phyloP scores from a whole-genome alignment of 2,113 vertebrate species.

The Helogale parvula region DNA sequence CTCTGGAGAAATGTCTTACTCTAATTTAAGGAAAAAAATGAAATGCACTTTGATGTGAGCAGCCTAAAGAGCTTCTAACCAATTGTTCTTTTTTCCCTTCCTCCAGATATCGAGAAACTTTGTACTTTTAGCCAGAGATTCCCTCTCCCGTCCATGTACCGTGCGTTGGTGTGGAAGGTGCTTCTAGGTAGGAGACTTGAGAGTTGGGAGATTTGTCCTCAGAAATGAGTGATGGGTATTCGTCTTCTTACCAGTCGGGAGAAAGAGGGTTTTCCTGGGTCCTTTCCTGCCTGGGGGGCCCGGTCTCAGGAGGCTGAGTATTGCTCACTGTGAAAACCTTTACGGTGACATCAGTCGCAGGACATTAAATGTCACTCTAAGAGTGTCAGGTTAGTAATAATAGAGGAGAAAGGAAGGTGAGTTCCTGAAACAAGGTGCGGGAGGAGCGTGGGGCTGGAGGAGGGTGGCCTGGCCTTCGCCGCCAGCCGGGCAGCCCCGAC shows the following conservation, averaged over 20 bases:
- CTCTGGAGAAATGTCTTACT: conserved; percentile 8
- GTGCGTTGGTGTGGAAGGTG: conserved; percentile 97
- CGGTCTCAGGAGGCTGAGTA: not conserved
- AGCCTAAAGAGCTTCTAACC: conserved; percentile 5
- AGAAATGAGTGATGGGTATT: not conserved
- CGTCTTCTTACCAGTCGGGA: not conserved
- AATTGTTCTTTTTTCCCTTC: conserved; percentile 20
- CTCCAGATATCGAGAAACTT: conserved; percentile 95
- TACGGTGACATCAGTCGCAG: not conserved
- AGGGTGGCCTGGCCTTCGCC: not conserved
- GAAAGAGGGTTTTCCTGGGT: not conserved
- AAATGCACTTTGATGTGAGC: not conserved
- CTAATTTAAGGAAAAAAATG: not conserved
- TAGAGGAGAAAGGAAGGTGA: not conserved
- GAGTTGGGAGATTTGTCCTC: not conserved
- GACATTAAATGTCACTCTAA: not conserved
- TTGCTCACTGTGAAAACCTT: not conserved
- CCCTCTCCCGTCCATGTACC: conserved; percentile 98
- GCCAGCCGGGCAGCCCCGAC: not conserved
- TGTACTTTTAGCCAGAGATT: conserved; percentile 98
- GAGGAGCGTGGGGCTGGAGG: not conserved
- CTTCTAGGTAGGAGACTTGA: conserved; percentile 90
- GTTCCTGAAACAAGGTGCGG: not conserved
- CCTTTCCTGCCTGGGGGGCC: not conserved
- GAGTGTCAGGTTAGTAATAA: not conserved